Evolutionary conservation across 2,888 invertebrate genomes (phyloP), one percentile per base, ranked within the genome.

Genomic region (Drosophila prostipennis): DNA sequence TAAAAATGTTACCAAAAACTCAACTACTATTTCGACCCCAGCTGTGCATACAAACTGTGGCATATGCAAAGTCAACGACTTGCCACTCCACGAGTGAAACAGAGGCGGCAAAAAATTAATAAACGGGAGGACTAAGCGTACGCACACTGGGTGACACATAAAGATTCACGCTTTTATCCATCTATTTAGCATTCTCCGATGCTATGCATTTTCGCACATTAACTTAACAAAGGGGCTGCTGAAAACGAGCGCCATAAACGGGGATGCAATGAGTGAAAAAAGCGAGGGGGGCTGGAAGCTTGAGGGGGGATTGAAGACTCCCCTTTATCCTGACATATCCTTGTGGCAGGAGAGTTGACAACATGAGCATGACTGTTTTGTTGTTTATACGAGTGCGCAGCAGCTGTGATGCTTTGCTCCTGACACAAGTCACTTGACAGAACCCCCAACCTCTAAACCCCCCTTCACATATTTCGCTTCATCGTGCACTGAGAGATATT

Each of bases 191-290:
- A 77, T 81, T 80, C 76, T 55, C 37, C 77, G 77, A 74, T 70
- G 71, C 71, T 76, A 61, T 84, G 84, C 72, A 77, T 76, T 80
- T 72, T 78, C 72, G 54, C 74, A 72, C 68, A 80, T 80, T 83
- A 76, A 53, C 59, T 63, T 49, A 68, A 65, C 71, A 74, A 78
- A 78, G 61, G 58, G 48, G 40, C 40, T 57, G 52, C 51, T 39
- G 46, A 40, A 52, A 69, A 54, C 64, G 64, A 57, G 55, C 19
- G 57, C 54, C 64, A 77, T 68, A 79, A 75, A 72, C 43, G 64
- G 16, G 64, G 79, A 65, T 72, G 74, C 74, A 80, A 53, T 69
- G 61, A 43, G 63, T 72, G 64, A 73, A 63, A 37, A 37, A 37
- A 37, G 54, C 67, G 72, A 53, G 34, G 16, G 23, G 2, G 8